These are phyloP conservation scores for Lysandra bellargus DNA, from an alignment of 2,888 invertebrate species.

Conservation along the genomic window DNA sequence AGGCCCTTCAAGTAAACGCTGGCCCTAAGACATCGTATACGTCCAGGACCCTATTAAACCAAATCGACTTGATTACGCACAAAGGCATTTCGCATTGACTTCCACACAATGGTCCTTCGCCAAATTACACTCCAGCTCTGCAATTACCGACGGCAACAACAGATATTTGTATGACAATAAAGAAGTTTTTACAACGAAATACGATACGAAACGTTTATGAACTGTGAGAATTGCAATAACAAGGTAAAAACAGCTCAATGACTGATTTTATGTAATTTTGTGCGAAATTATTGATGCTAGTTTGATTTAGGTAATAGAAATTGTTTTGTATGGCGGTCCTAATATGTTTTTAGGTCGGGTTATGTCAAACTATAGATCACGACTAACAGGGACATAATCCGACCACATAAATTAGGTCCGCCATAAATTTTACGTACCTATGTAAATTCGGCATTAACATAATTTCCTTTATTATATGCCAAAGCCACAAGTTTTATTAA, in stretches of 20 bases:
- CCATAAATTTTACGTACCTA: no score
- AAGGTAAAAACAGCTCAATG: slow-evolving; percentile 22
- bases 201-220: slow-evolving; percentile 52
- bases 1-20: background rate
- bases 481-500: no score
- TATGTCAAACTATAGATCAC: background rate
- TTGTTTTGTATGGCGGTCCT: background rate
- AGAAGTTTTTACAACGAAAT: slow-evolving; percentile 65
- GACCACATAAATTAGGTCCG: no score
- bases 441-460: no score
- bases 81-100: slow-evolving; percentile 56
- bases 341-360: background rate
- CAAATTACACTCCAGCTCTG: slow-evolving; percentile 71
- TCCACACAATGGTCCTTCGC: slow-evolving; percentile 60
- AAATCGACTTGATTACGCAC: slow-evolving; percentile 41
- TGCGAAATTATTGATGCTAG: background rate
- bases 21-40: slow-evolving; percentile 18
- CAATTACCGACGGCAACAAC: slow-evolving; percentile 73
- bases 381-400: no score
- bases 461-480: no score
- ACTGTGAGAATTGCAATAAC: slow-evolving; percentile 37
- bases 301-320: background rate
- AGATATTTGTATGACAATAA: slow-evolving; percentile 80
- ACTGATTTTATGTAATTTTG: background rate
- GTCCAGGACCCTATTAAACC: slow-evolving; percentile 32